A percentile compares a stretch with the other conserved stretches of the same genome.
These are phyloP conservation scores for Cataglyphis albicans DNA, from an alignment of 2,888 invertebrate species.

Conservation along the genomic window DNA sequence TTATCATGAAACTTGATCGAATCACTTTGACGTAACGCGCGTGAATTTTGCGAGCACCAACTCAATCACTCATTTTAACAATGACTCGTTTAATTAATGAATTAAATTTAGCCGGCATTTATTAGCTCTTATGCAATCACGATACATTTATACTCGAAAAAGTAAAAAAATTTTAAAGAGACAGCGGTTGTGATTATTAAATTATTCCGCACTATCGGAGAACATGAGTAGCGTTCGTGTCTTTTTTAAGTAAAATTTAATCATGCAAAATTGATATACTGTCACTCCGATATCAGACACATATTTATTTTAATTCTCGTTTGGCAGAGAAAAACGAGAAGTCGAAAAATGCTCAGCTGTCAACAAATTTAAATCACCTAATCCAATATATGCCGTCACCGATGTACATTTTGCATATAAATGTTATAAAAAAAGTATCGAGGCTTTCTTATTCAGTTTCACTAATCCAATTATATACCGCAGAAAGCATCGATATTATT, in stretches of 20 bases:
- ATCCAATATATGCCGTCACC: not conserved
- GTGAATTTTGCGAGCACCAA: not conserved
- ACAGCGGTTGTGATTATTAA: conserved; percentile 10
- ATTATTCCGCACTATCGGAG: conserved; percentile 1
- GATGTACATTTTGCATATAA: not conserved
- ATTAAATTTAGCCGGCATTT: not conserved
- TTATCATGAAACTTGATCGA: not conserved
- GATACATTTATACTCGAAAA: not conserved
- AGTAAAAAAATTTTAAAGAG: conserved; percentile 3
- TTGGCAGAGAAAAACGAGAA: not conserved
- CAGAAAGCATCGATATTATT: conserved; percentile 30
- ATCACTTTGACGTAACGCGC: not conserved
- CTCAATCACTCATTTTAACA: not conserved
- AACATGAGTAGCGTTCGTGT: conserved; percentile 1
- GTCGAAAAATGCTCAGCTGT: conserved; percentile 2
- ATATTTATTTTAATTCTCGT: not conserved
- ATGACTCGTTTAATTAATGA: not conserved
- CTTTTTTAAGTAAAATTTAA: not conserved
- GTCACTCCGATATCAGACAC: not conserved
- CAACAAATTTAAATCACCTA: not conserved
- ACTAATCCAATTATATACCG: conserved; percentile 16
- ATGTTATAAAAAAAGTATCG: not conserved
- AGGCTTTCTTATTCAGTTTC: conserved; percentile 13
- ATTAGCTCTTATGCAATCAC: not conserved
- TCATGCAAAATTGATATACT: conserved; percentile 14